Evolutionary conservation across 1,140 invertebrate genomes (phyloP), one percentile per base, ranked within the genome.

Genomic region (Paracyclopina nana): DNA sequence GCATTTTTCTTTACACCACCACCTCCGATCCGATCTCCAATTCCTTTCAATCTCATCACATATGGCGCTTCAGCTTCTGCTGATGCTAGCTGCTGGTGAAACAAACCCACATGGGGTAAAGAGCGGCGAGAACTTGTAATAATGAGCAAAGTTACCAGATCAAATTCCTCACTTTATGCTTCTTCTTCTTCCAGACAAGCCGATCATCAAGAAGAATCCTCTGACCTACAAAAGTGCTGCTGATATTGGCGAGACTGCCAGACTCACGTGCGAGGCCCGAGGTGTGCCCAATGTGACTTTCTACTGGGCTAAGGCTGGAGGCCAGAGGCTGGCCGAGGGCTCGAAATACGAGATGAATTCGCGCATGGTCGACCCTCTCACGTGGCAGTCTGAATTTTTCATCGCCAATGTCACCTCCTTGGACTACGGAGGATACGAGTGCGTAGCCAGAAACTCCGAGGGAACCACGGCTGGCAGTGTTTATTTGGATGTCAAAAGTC

Each of bases 381-480:
- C 40, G 9, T 42, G 38, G 50, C n/a, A 27, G 27, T 52, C 50
- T 16, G 40, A 46, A 16, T 43, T 52, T 6, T 44, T 22, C 16
- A 44, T 52, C 12, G n/a, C n/a, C 8, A 38, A 44, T 22, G 50
- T 52, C 3, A 18, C 18, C 2, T 16, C 22, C 20, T 14, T 16
- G 11, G 50, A 52, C 27, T 52, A 52, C 43, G 50, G 50, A 24
- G 26, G 24, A 12, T 52, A 52, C 28, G 38, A 52, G 34, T 52
- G 50, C 27, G 40, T 43, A 26, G 50, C 50, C 12, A 4, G 50
- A 24, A 52, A 52, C 26, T 28, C 45, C 5, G 45, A 48, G 27
- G 45, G 45, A 28, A 48, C 2, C 14, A 14, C 8, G n/a, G n/a
- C 9, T 45, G n/a, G 14, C 34, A 20, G 29, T 38, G 27, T 48